These are phyloP conservation scores for Meteorus cinctellus DNA, from an alignment of 2,888 invertebrate species.

Conservation along the genomic window DNA sequence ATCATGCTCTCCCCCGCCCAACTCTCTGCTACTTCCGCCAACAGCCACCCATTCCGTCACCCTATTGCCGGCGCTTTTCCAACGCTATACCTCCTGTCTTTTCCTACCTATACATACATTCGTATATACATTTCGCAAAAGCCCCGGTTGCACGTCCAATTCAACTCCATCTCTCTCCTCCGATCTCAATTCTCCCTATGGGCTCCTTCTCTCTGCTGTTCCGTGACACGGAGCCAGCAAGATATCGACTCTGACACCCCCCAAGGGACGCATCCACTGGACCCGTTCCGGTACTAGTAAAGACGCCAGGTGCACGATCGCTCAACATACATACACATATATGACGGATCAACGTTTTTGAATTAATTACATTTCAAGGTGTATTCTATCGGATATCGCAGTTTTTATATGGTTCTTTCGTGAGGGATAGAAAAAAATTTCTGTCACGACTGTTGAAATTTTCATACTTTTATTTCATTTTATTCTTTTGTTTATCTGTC, in stretches of 20 bases:
- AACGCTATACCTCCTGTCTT: slow-evolving; percentile 54
- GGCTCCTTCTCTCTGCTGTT: slow-evolving; percentile 49
- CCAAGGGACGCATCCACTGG: slow-evolving; percentile 57
- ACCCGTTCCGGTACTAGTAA: slow-evolving; percentile 32
- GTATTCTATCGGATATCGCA: no score
- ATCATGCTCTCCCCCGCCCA: slow-evolving; percentile 68
- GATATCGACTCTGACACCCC: slow-evolving; percentile 71
- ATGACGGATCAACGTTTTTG: neutral
- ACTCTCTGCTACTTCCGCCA: slow-evolving; percentile 43
- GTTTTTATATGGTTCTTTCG: no score
- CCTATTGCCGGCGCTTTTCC: slow-evolving; percentile 55
- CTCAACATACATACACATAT: neutral
- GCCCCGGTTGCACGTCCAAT: slow-evolving; percentile 41
- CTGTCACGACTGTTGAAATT: no score
- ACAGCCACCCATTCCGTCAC: slow-evolving; percentile 39
- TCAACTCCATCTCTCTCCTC: slow-evolving; percentile 44
- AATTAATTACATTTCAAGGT: neutral
- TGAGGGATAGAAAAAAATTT: no score
- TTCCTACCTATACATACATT: slow-evolving; percentile 36
- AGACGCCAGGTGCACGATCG: slow-evolving; percentile 39
- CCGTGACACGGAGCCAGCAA: slow-evolving; percentile 67
- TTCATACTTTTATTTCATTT: no score
- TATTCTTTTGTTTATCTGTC: no score
- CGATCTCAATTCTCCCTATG: slow-evolving; percentile 54
- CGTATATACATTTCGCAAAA: slow-evolving; percentile 11